Evolutionary conservation across 2,113 vertebrate genomes (phyloP), one percentile per base, ranked within the genome.

Genomic region (Hipposideros armiger): DNA sequence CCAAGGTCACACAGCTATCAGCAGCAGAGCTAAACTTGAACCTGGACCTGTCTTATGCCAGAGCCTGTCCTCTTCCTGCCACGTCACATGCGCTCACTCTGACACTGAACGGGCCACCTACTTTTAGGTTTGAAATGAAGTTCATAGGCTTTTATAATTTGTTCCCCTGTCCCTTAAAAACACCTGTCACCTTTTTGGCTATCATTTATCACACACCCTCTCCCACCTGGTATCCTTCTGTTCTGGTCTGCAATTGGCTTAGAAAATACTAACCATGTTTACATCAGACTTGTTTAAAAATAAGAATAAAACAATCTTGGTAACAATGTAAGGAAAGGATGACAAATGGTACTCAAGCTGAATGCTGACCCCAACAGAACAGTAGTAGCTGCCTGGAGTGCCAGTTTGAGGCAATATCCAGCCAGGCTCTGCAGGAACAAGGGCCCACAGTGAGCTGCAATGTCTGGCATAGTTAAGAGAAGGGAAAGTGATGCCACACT

Each of bases 241-340:
- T 20, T 89, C 10, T 82, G 9, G 14, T 87, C 42, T 72, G 24
- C 54, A 83, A 15, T 45, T 0, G 1, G 15, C 47, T 67, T 56
- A 54, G 67, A 87, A 90, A 93, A 94, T 28, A 76, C 19, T 72
- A 70, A 47, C 26, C 2, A 80, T 9, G 22, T 15, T 67, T 83
- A 50, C 11, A 7, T 58, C 86, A 77, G 50, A 64, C 19, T 73
- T 85, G 26, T 69, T 76, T 86, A 86, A 85, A 81, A 89, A 32
- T 76, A 95, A 40, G 30, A 95, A 96, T 66, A 58, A 93, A 89
- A 54, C 2, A n/a, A 36, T 72, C 60, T 83, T 60, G 42, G 26
- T 58, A 87, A 50, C n/a, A 70, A 32, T 4, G 7, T 58, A 47
- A 81, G 45, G 54, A 91, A 72, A 84, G 40, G 40, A 64, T 11